Evolutionary conservation across 2,797 vertebrate genomes (phyloP).

Genomic region (Sarcoramphus papa): DNA sequence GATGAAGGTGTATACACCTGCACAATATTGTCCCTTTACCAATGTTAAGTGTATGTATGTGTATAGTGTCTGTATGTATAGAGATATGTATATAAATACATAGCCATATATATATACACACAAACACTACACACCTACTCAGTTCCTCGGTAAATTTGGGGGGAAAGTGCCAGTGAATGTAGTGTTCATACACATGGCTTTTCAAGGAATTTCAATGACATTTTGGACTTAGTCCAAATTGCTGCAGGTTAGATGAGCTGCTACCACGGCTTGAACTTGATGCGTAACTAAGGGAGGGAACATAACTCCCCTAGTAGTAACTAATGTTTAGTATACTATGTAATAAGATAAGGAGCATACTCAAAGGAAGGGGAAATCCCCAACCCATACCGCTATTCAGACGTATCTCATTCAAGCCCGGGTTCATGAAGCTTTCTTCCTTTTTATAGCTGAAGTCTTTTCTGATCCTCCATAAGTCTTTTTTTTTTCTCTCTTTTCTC

Average conservation of each 20-base stretch:
- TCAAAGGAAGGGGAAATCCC: slow-evolving; percentile 57
- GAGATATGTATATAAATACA: slow-evolving; percentile 7
- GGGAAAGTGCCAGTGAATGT: slow-evolving; percentile 62
- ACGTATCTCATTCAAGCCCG: slow-evolving; percentile 60
- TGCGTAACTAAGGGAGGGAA: slow-evolving; percentile 37
- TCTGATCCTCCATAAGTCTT: neutral
- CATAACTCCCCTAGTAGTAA: slow-evolving; percentile 16
- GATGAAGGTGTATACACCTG: slow-evolving; percentile 73
- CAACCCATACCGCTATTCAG: slow-evolving; percentile 45
- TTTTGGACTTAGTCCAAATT: slow-evolving; percentile 61
- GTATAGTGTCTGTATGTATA: slow-evolving; percentile 40
- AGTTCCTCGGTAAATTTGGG: slow-evolving; percentile 49
- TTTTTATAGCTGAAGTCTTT: slow-evolving; percentile 58
- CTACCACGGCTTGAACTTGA: slow-evolving; percentile 62
- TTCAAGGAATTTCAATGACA: slow-evolving; percentile 56
- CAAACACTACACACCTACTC: slow-evolving; percentile 41
- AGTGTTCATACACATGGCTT: slow-evolving; percentile 73
- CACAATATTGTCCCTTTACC: slow-evolving; percentile 60
- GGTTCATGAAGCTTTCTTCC: slow-evolving; percentile 53
- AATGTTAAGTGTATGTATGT: neutral
- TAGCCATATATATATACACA: slow-evolving; percentile 40
- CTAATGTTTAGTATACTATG: slow-evolving; percentile 40
- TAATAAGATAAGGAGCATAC: slow-evolving; percentile 46
- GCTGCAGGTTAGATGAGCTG: slow-evolving; percentile 62
- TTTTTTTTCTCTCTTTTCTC: neutral